Base-by-base conservation (phyloP, 1,140 invertebrate species). In the Fopius arisanus region DNA sequence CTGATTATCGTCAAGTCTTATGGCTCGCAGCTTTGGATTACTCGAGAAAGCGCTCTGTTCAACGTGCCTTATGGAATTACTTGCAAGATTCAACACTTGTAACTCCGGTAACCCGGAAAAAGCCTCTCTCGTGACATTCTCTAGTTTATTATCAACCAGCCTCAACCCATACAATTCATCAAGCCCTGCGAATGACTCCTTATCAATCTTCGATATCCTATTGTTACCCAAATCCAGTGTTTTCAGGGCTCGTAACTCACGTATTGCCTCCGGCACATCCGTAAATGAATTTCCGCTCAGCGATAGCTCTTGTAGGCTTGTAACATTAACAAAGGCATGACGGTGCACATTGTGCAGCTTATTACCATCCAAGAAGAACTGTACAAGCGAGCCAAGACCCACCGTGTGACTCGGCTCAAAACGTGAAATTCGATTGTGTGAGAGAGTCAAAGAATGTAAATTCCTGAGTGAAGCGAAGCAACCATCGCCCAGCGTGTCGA, bases 151-250 rank as follows among this genome's bases (percentile, higher is more conserved):
- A 74, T 95, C 95, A 67, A 96, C 95, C 70, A 98, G 87, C 12
- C 95, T 89, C 33, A 98, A 86, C 0, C 95, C 95, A 82, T 95
- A 96, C 0, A 93, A 87, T 80, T 92, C 91, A 75, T 91, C 91
- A 83, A 97, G 89, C 0, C 96, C 95, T 73, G 91, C 89, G 84
- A 97, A 96, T 54, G 93, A 92, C n/a, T 94, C 92, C 77, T 94
- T 93, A 70, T 94, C 91, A 77, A 97, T 89, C 51, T 91, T 90
- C 23, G 91, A 89, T 79, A 96, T 94, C 81, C 90, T 90, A 87
- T 97, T 97, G 85, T 95, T 94, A 37, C 94, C 94, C 41, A 96
- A 88, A 89, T 97, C 95, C 43, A 97, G 90, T 1, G 93, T 96
- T 82, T 94, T 92, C 69, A 97, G 86, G 71, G 93, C 88, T 16